Conservation (phyloP, 1,140 invertebrate genomes). For the Solen grandis region DNA sequence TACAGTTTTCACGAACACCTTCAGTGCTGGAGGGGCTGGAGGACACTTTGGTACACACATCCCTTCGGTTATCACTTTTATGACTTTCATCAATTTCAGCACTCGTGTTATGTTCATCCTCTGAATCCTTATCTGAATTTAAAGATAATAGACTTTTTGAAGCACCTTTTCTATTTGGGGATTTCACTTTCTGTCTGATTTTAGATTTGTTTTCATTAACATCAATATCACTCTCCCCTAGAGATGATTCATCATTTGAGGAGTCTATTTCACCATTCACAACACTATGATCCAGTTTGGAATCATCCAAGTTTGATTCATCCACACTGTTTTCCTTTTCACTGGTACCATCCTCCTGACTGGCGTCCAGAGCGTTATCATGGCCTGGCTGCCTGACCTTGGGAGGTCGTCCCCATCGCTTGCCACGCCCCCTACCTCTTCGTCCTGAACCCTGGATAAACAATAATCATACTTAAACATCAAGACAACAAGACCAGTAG, state of each 20-base stretch:
- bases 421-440: constrained; percentile 29
- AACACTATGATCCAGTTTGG: not conserved
- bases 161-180: constrained; percentile 25
- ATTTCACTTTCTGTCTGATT: not conserved
- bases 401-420: constrained; percentile 7
- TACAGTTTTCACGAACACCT: constrained; percentile 60
- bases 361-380: not conserved
- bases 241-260: not conserved
- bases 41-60: constrained; percentile 18
- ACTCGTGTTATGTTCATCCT: constrained; percentile 54
- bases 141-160: constrained; percentile 42
- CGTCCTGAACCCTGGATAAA: not conserved
- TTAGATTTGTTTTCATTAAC: not conserved
- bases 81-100: constrained; percentile 57
- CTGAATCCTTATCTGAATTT: constrained; percentile 55
- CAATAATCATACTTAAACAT: no score
- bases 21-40: constrained; percentile 61
- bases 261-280: not conserved
- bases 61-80: constrained; percentile 37
- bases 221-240: not conserved
- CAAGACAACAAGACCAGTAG: no score
- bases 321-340: constrained; percentile 19
- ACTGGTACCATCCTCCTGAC: not conserved
- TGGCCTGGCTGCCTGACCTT: not conserved
- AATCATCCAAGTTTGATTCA: not conserved